Base-by-base conservation (phyloP, 2,888 invertebrate genomes). In the Agrochola lota region DNA sequence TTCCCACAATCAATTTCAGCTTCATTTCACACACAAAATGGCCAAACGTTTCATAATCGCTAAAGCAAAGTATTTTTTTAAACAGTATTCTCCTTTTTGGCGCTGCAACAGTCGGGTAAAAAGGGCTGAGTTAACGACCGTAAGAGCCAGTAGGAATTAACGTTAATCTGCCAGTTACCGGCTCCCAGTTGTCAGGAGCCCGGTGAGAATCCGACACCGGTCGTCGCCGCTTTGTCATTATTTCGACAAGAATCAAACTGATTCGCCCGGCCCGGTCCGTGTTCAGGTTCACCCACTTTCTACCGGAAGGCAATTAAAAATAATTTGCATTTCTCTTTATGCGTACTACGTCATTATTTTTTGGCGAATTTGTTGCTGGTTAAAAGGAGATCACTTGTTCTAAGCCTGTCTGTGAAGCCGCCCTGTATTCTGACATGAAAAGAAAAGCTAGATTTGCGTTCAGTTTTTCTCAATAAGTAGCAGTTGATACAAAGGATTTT, bases 231-330 rank as follows among this genome's bases (percentile, higher is more conserved):
- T 93, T 94, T 93, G 93, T 94, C 91, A 92, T 93, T 94, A 94
- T 92, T 94, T 94, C 92, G 93, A 93, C 93, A 91, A 94, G 92
- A 91, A 92, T 93, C 93, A 90, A 91, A 93, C 92, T 90, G 91
- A 93, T 91, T 93, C 91, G 93, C 87, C 91, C 94, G 89, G 92
- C 93, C 93, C 91, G 93, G 92, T 93, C 90, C 90, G 89, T 93
- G 94, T 95, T 94, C 93, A 93, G 93, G 93, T 94, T 95, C 95
- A 95, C 95, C 95, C 92, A 95, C 95, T 96, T 96, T 96, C 96
- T 96, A 96, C 96, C 95, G 95, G 95, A 96, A 94, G 91, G 94
- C 95, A 95, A 95, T 96, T 95, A 96, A 95, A 96, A 95, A 94
- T 94, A 92, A 95, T 95, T 94, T 95, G 94, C 95, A 95, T 95